Conservation (phyloP, 2,888 invertebrate genomes). For the Xestia c-nigrum region DNA sequence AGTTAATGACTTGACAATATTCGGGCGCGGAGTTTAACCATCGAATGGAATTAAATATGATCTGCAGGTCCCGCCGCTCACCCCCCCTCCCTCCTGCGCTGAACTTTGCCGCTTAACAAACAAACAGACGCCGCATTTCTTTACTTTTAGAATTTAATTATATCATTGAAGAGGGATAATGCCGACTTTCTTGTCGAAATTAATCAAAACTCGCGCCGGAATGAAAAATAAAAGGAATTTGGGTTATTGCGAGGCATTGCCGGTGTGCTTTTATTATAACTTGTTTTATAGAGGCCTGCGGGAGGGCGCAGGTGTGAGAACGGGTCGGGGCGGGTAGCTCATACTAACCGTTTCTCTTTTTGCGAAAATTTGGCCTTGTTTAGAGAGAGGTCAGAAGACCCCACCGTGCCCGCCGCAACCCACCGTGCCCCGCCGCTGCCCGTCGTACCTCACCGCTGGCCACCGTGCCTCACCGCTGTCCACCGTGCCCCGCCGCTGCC, state of each 20-base stretch:
- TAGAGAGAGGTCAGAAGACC: constrained; percentile 41
- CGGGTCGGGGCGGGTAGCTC: neutral
- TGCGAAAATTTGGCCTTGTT: constrained; percentile 31
- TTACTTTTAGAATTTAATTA: constrained; percentile 71
- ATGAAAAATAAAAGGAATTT: constrained; percentile 67
- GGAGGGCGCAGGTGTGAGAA: neutral
- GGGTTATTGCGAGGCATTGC: constrained; percentile 49
- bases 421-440: neutral
- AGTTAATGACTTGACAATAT: constrained; percentile 1
- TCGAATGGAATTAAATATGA: constrained; percentile 40
- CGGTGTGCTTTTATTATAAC: constrained; percentile 56
- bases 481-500: no score
- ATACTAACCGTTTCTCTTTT: constrained; percentile 47
- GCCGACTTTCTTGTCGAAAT: constrained; percentile 67
- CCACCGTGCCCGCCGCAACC: neutral
- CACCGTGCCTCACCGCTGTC: no score
- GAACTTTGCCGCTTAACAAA: constrained; percentile 69
- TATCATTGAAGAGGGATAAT: constrained; percentile 68
- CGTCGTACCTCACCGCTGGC: no score
- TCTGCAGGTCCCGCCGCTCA: constrained; percentile 13
- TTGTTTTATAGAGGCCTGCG: constrained; percentile 42
- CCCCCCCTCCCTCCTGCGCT: neutral
- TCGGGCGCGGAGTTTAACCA: constrained; percentile 17
- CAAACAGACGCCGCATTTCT: constrained; percentile 64
- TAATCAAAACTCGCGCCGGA: constrained; percentile 66